phyloP scores from a whole-genome alignment of 37 sponge, comb jelly and placozoan species.

The Beroe forskalii region DNA sequence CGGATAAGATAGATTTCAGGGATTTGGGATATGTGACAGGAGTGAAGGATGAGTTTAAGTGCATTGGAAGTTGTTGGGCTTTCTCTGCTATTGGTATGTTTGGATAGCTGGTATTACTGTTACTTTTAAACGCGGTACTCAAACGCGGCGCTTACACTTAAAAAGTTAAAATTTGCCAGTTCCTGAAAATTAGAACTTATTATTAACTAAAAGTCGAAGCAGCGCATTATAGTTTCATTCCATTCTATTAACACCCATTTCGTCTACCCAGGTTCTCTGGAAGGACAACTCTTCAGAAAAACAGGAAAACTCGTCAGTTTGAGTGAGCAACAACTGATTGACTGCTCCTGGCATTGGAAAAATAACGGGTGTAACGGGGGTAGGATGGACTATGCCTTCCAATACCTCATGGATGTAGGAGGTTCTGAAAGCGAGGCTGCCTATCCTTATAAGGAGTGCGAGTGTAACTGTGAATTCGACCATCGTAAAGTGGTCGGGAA shows the following conservation, averaged over 20 bases:
- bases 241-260: too few species aligned
- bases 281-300: slow-evolving; percentile 56
- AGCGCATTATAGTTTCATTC: too few species aligned
- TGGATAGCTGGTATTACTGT: too few species aligned
- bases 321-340: slow-evolving; percentile 93
- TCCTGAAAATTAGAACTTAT: too few species aligned
- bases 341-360: slow-evolving; percentile 81
- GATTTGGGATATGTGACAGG: slow-evolving; percentile 67
- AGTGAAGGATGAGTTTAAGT: slow-evolving; percentile 70
- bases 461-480: slow-evolving; percentile 74
- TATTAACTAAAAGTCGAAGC: too few species aligned
- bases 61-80: slow-evolving; percentile 68
- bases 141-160: too few species aligned
- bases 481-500: slow-evolving; percentile 68
- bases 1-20: slow-evolving; percentile 2
- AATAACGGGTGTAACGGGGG: slow-evolving; percentile 97
- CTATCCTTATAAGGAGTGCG: slow-evolving; percentile 84
- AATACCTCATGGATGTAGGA: slow-evolving; percentile 75
- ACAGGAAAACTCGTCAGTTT: slow-evolving; percentile 63
- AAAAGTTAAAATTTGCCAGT: too few species aligned
- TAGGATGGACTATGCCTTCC: slow-evolving; percentile 79
- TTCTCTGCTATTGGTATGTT: slow-evolving; percentile 67
- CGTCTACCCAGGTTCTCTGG: slow-evolving; percentile 1
- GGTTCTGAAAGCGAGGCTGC: slow-evolving; percentile 85
- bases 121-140: too few species aligned